Evolutionary conservation across 1,140 invertebrate genomes (phyloP), one percentile per base, ranked within the genome.

Genomic region (Dreissena rostriformis): DNA sequence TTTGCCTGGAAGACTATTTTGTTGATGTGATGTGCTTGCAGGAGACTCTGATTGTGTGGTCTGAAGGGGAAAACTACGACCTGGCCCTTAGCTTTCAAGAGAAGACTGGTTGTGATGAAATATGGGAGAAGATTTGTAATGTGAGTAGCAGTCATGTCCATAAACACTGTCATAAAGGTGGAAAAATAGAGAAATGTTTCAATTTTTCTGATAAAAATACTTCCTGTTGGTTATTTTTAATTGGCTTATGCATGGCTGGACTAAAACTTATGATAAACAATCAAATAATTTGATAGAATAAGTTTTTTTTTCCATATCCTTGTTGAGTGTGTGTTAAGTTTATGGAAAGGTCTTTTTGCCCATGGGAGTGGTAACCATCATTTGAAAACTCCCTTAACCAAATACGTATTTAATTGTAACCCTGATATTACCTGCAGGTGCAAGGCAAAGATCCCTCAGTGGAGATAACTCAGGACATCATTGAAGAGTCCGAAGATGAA

Each of bases 31-130:
- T 39, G 39, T 39, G 39, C 39, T 93, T 94, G 68, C 90, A 96
- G 95, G 98, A 99, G 92, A 99, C 98, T 53, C 94, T 99, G 82
- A 99, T 99, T 93, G 99, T 99, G n/a, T 99, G 99, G 99, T 99
- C 99, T 17, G 99, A 99, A 95, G 98, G 98, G 81, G 99, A 99
- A 91, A 99, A 99, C 93, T 99, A 98, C 94, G 99, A 99, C 94
- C 95, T 99, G 90, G 99, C 99, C 63, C 94, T 99, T 86, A 99
- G 98, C 95, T 99, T 99, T 95, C 99, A 99, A 95, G 99, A 99
- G 94, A 99, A 99, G 94, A 97, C 97, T 83, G 99, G 99, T 92
- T 99, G 99, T 95, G 98, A 99, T 95, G 99, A 99, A 94, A 99
- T 99, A 89, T 99, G 99, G 99, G 98, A 99, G 90, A 99, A 99